Percentiles rank a stretch among this genome's conserved stretches.
phyloP scores from a whole-genome alignment of 2,113 vertebrate species.

The Nothocercus julius region DNA sequence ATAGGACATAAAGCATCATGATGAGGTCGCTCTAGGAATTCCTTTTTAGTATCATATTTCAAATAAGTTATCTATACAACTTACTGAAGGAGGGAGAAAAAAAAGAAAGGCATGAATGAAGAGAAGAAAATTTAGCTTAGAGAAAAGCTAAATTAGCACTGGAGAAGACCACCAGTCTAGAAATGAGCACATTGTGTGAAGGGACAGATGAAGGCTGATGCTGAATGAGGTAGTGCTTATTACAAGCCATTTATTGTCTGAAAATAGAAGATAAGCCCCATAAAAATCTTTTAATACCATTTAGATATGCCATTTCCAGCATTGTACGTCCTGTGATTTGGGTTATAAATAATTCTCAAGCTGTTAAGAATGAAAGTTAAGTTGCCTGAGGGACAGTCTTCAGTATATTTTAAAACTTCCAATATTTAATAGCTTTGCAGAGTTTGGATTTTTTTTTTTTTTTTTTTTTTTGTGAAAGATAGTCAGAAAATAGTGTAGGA shows the following conservation, averaged over 20 bases:
- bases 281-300: not conserved
- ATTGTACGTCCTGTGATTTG: not conserved
- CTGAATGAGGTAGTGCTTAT: not conserved
- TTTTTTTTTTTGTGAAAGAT: too few relatives aligned
- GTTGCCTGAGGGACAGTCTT: not conserved
- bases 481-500: not conserved
- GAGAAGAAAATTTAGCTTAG: not conserved
- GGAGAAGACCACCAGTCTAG: accelerated
- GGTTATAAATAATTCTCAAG: not conserved
- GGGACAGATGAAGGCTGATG: not conserved
- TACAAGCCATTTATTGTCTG: not conserved
- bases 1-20: not conserved
- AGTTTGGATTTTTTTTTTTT: not conserved
- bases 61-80: not conserved
- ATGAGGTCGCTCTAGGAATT: not conserved
- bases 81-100: not conserved
- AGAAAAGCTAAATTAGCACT: not conserved
- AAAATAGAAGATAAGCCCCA: not conserved
- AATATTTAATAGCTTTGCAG: not conserved
- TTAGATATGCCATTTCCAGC: not conserved
- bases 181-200: not conserved
- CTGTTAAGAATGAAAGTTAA: not conserved
- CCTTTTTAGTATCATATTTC: not conserved
- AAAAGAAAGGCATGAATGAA: not conserved
- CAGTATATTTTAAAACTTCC: not conserved